Conservation (phyloP, 1,140 invertebrate species). For the Ceratoteleas bidentatus region DNA sequence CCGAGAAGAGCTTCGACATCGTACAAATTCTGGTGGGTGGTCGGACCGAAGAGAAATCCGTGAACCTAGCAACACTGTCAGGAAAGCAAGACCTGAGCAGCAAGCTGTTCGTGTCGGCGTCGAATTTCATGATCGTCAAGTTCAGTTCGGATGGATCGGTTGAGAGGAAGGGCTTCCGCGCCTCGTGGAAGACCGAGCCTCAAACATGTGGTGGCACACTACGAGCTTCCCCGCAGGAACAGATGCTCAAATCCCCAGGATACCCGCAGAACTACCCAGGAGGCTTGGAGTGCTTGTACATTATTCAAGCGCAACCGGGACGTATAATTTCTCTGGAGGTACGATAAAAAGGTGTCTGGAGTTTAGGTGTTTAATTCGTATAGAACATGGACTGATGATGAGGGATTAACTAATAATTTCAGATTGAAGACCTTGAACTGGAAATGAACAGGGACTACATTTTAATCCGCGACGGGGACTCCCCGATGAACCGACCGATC, state of each 20-base stretch:
- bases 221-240: slow-evolving; percentile 90
- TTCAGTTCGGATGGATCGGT: slow-evolving; percentile 96
- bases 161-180: slow-evolving; percentile 96
- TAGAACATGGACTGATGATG: background rate
- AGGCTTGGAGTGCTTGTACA: slow-evolving; percentile 96
- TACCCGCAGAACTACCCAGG: slow-evolving; percentile 96
- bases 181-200: slow-evolving; percentile 96
- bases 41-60: slow-evolving; percentile 95
- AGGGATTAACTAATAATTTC: slow-evolving; percentile 19
- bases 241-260: slow-evolving; percentile 92
- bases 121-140: slow-evolving; percentile 99
- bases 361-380: background rate
- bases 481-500: too few relatives aligned
- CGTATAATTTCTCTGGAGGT: slow-evolving; percentile 93
- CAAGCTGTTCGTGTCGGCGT: slow-evolving; percentile 94
- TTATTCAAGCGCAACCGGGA: slow-evolving; percentile 92
- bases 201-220: slow-evolving; percentile 93
- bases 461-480: slow-evolving; percentile 94
- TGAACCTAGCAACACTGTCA: slow-evolving; percentile 94
- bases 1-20: slow-evolving; percentile 97
- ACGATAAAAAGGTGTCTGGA: slow-evolving; percentile 23
- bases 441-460: slow-evolving; percentile 93
- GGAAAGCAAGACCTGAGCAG: slow-evolving; percentile 92
- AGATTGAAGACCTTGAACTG: slow-evolving; percentile 94
- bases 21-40: slow-evolving; percentile 97